Base-by-base conservation (phyloP, 2,113 vertebrate genomes). In the Gracilinanus agilis region DNA sequence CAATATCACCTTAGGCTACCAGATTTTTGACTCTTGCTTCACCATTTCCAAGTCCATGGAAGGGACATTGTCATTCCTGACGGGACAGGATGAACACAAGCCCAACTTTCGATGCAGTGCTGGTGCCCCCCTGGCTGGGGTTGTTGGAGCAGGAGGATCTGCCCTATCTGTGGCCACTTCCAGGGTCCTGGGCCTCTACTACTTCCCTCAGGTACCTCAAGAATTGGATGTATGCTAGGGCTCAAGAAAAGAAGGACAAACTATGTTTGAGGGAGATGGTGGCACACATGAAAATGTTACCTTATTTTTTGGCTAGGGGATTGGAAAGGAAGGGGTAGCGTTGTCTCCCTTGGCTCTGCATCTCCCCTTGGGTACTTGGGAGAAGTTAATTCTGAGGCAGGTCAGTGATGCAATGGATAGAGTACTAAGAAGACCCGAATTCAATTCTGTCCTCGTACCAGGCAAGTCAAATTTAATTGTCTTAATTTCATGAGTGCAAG, bases 11-110 rank as follows among this genome's bases (percentile, higher is more conserved):
- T 97, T 99, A 96, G 99, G 99, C 6, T 99, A 99, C 16, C 99
- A 99, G 96, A 99, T 99, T 97, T 99, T 99, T 21, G 99, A 99
- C 96, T 99, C 98, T 5, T 99, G 99, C 96, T 99, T 98, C 97
- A 99, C 99, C 92, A 98, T 99, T 96, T 99, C 99, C 96, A 99
- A 99, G 96, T 98, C 99, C 0, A 98, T 99, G 89, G 99, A 99
- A 97, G 98, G 98, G 3, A 98, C 99, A 1, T 96, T 99, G 95
- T 98, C 98, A 0, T 99, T 99, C 96, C 98, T 99, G 83, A 99
- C 99, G 0, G 99, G 99, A 44, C 99, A 99, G 95, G 99, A 99
- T 19, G 99, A 99, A 98, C 99, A 99, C 1, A 98, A 98, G 24
- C 99, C 99, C 90, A 99, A 99, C 96, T 99, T 99, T 89, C 98